Base-by-base conservation (phyloP, 2,888 invertebrate species). In the Arge pagana region DNA sequence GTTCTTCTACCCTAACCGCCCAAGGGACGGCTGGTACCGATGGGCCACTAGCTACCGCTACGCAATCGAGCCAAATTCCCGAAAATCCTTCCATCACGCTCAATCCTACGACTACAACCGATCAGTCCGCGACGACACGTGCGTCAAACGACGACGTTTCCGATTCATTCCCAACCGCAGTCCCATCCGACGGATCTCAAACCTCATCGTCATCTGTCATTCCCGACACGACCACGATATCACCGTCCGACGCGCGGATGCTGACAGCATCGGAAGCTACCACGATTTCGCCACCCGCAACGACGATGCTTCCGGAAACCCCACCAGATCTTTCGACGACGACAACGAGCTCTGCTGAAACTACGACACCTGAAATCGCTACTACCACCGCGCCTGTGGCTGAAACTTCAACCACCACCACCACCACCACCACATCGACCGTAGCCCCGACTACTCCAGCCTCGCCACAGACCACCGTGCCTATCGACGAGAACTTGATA, bases 21-120 rank as follows among this genome's bases (percentile, higher is more conserved):
- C 76, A 76, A 76, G 63, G 67, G 75, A 76, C 74, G 74, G 75
- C 72, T 68, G 67, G 66, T 70, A 60, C 62, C 56, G 65, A 63
- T 59, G 55, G 33, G 51, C 63, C 60, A 59, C 54, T 55, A 51
- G 57, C 55, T n/a, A n/a, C n/a, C n/a, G n/a, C n/a, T 39, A 61
- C 58, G 31, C 66, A 59, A 67, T 55, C 66, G 51, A 55, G 59
- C 30, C 64, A 60, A 59, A 66, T 54, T 15, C 41, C 18, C 50
- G 43, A 40, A 41, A 45, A 33, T 33, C 26, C 41, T 3, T 73
- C 79, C 80, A 59, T 78, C 74, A 78, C 70, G 77, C 64, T 76
- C 59, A 24, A 21, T 56, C 76, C 80, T 56, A 65, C 79, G 63
- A 78, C 50, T 36, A 49, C 54, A 10, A 36, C 13, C 18, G 2